Percentiles rank a stretch among this genome's conserved stretches.
Conservation (phyloP, 2,113 vertebrate genomes). For the Tragelaphus strepsiceros region DNA sequence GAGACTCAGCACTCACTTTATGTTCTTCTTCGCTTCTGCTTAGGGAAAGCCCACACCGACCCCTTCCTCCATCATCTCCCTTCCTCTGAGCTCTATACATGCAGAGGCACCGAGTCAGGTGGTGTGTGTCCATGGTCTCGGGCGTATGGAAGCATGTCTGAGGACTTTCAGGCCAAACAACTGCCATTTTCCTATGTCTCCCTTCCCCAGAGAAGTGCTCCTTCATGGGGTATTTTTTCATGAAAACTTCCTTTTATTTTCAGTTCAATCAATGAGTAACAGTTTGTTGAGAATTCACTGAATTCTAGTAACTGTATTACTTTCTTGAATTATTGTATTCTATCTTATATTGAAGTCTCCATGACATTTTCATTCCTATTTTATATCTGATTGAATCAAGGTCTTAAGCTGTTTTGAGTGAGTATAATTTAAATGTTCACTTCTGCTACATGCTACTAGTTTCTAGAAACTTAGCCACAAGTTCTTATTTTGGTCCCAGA, state of each 20-base stretch:
- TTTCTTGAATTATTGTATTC: not conserved
- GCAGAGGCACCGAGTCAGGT: not conserved
- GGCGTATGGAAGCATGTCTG: not conserved
- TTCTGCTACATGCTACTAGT: not conserved
- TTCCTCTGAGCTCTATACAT: not conserved
- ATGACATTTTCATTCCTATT: not conserved
- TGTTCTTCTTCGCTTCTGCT: not conserved
- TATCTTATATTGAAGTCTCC: not conserved
- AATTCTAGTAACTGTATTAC: not conserved
- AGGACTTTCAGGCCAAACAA: not conserved
- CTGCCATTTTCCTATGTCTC: not conserved
- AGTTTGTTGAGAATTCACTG: not conserved
- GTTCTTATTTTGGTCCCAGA: not conserved
- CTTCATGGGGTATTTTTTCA: not conserved
- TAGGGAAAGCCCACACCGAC: not conserved
- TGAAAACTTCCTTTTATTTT: not conserved
- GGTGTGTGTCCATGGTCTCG: too few relatives aligned
- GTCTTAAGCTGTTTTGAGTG: not conserved
- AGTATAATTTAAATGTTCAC: not conserved
- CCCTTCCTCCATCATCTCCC: not conserved
- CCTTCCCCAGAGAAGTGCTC: not conserved
- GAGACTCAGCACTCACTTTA: not conserved
- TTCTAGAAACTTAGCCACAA: not conserved
- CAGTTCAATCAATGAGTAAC: not conserved
- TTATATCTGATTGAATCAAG: not conserved